Conservation (phyloP, 2,888 invertebrate species). For the Clivina fossor region DNA sequence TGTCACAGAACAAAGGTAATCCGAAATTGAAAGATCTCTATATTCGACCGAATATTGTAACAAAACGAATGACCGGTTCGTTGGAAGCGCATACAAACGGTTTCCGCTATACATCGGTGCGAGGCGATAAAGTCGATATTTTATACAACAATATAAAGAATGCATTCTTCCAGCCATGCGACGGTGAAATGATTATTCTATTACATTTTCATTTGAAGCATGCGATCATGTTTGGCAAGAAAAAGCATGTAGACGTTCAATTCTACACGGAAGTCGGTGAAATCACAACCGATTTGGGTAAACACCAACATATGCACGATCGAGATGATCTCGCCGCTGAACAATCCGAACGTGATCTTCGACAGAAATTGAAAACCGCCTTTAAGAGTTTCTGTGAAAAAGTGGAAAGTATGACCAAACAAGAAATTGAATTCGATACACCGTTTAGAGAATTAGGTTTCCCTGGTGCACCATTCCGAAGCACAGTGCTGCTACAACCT, state of each 20-base stretch:
- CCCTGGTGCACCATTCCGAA: slow-evolving; percentile 95
- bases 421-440: slow-evolving; percentile 97
- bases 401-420: slow-evolving; percentile 92
- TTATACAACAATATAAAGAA: slow-evolving; percentile 99
- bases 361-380: slow-evolving; percentile 95
- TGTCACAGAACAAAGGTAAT: slow-evolving; percentile 95
- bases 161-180: slow-evolving; percentile 98
- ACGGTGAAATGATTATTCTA: slow-evolving; percentile 98
- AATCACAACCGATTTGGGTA: slow-evolving; percentile 98
- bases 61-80: slow-evolving; percentile 90
- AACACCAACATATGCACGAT: slow-evolving; percentile 99
- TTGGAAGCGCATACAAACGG: slow-evolving; percentile 97
- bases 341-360: slow-evolving; percentile 94
- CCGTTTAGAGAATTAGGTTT: slow-evolving; percentile 98
- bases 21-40: slow-evolving; percentile 97
- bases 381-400: slow-evolving; percentile 99
- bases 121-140: slow-evolving; percentile 99
- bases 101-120: slow-evolving; percentile 95
- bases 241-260: slow-evolving; percentile 98
- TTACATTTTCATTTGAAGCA: slow-evolving; percentile 98
- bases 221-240: slow-evolving; percentile 97
- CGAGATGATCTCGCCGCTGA: slow-evolving; percentile 98
- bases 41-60: slow-evolving; percentile 98
- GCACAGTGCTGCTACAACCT: slow-evolving; percentile 94
- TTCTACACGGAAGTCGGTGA: slow-evolving; percentile 99